Base-by-base conservation (phyloP, 2,888 invertebrate species). In the Prosapia bicincta region DNA sequence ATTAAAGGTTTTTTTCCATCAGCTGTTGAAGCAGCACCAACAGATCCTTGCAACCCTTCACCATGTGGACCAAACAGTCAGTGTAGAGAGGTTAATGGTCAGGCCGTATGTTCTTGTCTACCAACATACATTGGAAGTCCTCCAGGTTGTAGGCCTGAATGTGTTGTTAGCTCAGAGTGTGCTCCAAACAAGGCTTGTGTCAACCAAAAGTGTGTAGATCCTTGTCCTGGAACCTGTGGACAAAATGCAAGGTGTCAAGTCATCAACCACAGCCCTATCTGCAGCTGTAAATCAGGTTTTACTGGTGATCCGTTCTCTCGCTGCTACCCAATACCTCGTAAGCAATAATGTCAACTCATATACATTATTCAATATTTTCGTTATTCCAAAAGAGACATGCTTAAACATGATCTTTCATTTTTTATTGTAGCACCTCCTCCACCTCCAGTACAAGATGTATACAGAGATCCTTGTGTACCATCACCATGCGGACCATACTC, bases 21-120 rank as follows among this genome's bases (percentile, higher is more conserved):
- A 81, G 81, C 79, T 23, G 67, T 78, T n/a, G 77, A 78, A 66
- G 66, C 79, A 26, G 76, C 78, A 73, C 82, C 81, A 28, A 72
- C 77, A 32, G 78, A 82, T 65, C 93, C 93, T 0, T 95, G 95
- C 82, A 85, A 87, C 78, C 93, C 94, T 71, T 91, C 92, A 2
- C 94, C 94, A 0, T 96, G 95, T 83, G 94, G 95, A 65, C 90
- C 93, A 6, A 94, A 94, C 83, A 93, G 94, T 79, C 88, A 91
- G 81, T 95, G 95, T 82, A 89, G 90, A 81, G 91, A 90, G 83
- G 83, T 89, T 26, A 92, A 92, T 80, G 88, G 88, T 26, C 91
- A 92, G 85, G 90, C 90, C 0, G 88, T 91, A 23, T 94, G 93
- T 83, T 91, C 91, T 71, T 93, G 93, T 82, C 84, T 90, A 78